Evolutionary conservation across 2,888 invertebrate genomes (phyloP), one percentile per base, ranked within the genome.

Genomic region (Oxytorus armatus): DNA sequence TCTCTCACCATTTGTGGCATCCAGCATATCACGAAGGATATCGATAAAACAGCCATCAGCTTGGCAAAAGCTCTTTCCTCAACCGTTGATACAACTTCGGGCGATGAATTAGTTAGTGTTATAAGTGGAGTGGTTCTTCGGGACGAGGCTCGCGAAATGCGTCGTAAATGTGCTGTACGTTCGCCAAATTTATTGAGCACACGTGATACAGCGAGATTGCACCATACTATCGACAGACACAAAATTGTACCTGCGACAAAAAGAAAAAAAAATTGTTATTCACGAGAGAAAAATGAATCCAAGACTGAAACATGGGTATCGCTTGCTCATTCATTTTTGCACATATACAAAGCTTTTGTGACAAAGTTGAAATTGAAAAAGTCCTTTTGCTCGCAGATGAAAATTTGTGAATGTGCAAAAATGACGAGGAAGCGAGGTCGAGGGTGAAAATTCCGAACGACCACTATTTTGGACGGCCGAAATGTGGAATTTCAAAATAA

Each of bases 31-130:
- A 97, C 95, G 91, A 97, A 97, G 29, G 96, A 95, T 82, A 97
- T 94, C 83, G 97, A 96, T 49, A 97, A 94, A 65, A 95, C 94
- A 0, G 96, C 96, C 97, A 97, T 97, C 51, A 97, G 93, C 86
- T 96, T 94, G 85, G 97, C 96, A 92, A 97, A 97, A 80, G 96
- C 96, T 65, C 96, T 94, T 92, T 97, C 97, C 90, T 97, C 97
- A 0, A 95, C 94, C 0, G 97, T 96, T 21, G 89, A 86, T 10
- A 87, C 90, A n/a, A 89, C 85, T 82, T 90, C 89, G 23, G 87
- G 78, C 2, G 89, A 81, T 4, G 88, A 85, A 33, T 82, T 82
- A 47, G 86, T 78, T 7, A 87, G 84, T 21, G 83, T 82, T 66
- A 90, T 70, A 39, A 91, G 84, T 0, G 90, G 89, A 70, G 90